phyloP scores from a whole-genome alignment of 2,888 invertebrate species.

The Vanessa cardui region DNA sequence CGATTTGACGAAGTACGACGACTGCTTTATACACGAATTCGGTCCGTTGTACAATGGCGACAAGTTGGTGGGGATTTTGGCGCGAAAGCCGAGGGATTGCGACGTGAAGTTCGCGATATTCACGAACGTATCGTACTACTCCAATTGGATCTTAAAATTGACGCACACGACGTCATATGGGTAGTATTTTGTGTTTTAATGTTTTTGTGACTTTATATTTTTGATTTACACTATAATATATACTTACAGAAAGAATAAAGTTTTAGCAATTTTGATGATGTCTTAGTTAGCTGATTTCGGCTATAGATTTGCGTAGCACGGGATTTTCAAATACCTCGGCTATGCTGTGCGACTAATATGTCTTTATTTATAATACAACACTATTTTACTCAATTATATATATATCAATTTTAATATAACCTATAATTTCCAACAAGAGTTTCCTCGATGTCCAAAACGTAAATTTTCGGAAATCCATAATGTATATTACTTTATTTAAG shows the following conservation, averaged over 20 bases:
- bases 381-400: too few relatives aligned
- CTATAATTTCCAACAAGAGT: too few relatives aligned
- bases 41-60: conserved; percentile 63
- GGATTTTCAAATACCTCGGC: too few relatives aligned
- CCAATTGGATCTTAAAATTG: conserved; percentile 49
- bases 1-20: conserved; percentile 58
- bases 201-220: background rate
- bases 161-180: conserved; percentile 44
- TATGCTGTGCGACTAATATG: too few relatives aligned
- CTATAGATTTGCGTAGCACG: too few relatives aligned
- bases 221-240: background rate
- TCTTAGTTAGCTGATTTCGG: too few relatives aligned
- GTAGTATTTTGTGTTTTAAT: conserved; percentile 15
- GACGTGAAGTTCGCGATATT: conserved; percentile 52
- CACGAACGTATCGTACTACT: conserved; percentile 52
- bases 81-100: conserved; percentile 61
- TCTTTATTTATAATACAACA: too few relatives aligned
- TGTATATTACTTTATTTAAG: too few relatives aligned
- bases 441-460: too few relatives aligned
- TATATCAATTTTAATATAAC: too few relatives aligned
- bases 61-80: conserved; percentile 62
- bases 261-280: too few relatives aligned
- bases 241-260: background rate
- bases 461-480: too few relatives aligned
- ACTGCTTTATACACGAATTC: conserved; percentile 71